Evolutionary conservation across 2,797 vertebrate species (phyloP), one percentile per base, ranked within the genome.

Genomic region (Acrossocheilus wenchowensis): DNA sequence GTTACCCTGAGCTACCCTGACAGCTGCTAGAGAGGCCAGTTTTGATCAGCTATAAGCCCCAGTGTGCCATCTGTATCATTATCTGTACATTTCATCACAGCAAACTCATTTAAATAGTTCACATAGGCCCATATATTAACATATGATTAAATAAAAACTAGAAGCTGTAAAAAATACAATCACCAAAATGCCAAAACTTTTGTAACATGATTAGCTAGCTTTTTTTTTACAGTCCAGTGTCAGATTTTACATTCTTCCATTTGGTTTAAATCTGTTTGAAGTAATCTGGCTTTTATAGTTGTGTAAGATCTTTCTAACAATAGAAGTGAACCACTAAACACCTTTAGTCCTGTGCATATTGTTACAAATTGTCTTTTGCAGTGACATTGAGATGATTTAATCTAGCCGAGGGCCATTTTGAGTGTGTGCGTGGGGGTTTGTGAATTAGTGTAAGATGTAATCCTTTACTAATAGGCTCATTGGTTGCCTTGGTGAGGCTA

Each of bases 391-490:
- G 89, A 91, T 90, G 66, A 92, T 94, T 93, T 95, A 95, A 95
- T 94, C 94, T 93, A 92, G 90, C 87, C 91, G 93, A 95, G 95
- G 94, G 93, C 91, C 85, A 19, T 86, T 78, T 91, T 93, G 92
- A 89, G 92, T 92, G 92, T 91, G 88, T 72, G 75, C 12, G 17
- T 68, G 43, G 68, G 81, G 88, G 78, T 87, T 87, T 91, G 91
- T 94, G 92, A 92, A 92, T 93, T 92, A 93, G 90, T 89, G 87
- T 92, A 87, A 91, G 91, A 92, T 92, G 87, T 95, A 95, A 95
- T 95, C 94, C 94, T 92, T 93, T 93, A 94, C 93, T 95, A 95
- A 95, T 93, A 93, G 92, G 90, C 92, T 94, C 94, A 94, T 92
- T 94, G 92, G 92, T 90, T 91, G 88, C 84, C 86, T 78, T 82